Evolutionary conservation across 2,113 vertebrate genomes (phyloP), one percentile per base, ranked within the genome.

Genomic region (Ardeotis arabs): DNA sequence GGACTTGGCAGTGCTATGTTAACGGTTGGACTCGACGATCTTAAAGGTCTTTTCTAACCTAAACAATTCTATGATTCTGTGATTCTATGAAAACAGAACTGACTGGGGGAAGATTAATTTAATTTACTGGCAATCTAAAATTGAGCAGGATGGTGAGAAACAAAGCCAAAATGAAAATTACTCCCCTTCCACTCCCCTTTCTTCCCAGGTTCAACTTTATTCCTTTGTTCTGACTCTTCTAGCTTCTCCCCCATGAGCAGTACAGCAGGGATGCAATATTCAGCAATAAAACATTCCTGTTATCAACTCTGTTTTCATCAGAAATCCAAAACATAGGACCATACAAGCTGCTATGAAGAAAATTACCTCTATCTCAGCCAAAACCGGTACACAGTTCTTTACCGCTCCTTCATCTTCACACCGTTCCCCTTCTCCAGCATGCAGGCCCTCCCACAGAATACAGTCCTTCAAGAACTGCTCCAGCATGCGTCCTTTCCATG

Each of bases 211-310:
- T 84, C 60, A 74, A 23, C 44, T 75, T 75, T 23, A 76, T 20
- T 37, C 29, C 28, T 76, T 70, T 66, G 27, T 81, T 85, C n/a
- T 66, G 27, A 49, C 10, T 80, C 37, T 79, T 80, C n/a, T 84
- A 13, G 27, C 13, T 76, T 14, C 58, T 76, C 27, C 60, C 39
- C 39, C 52, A 12, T 9, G 50, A 84, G 25, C 7, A 12, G 56
- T 1, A 0, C 44, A 41, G 62, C 6, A 3, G n/a, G 22, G 8
- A 29, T 37, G 50, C 23, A 23, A 31, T 76, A 23, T 10, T 35
- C 72, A 44, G 14, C 56, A 80, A 29, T 69, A 64, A 75, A 79
- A 19, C 74, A 31, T 59, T 69, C 25, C 33, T 13, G 7, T 79
- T 68, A 63, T 31, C 53, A 78, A 28, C 3, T 21, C n/a, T 41